phyloP scores from a whole-genome alignment of 2,888 invertebrate genomes.

The Cataglyphis albicans region DNA sequence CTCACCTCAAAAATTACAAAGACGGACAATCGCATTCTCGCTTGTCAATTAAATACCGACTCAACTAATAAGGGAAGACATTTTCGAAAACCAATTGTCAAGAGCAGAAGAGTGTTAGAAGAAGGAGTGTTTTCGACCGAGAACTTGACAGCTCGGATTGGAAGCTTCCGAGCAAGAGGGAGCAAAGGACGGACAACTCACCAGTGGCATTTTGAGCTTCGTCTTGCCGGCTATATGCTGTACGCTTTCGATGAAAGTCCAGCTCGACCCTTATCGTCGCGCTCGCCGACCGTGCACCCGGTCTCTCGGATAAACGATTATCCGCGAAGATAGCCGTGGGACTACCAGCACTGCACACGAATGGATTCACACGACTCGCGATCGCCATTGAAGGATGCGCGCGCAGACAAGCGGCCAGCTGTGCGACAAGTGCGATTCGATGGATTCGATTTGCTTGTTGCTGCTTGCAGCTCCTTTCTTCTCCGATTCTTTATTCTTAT shows the following conservation, averaged over 20 bases:
- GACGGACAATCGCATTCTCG: conserved; percentile 29
- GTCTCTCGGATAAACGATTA: not conserved
- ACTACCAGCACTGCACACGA: conserved; percentile 6
- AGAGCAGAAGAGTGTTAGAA: not conserved
- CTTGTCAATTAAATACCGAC: not conserved
- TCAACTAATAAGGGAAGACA: not conserved
- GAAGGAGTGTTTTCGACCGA: conserved; percentile 11
- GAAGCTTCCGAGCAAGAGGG: conserved; percentile 1
- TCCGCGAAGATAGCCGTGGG: not conserved
- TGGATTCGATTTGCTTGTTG: not conserved
- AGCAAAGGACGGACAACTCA: conserved; percentile 69
- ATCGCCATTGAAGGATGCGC: conserved; percentile 53
- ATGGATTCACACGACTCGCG: conserved; percentile 23
- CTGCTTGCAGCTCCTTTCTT: not conserved
- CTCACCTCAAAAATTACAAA: conserved; percentile 11
- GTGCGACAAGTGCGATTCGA: not conserved
- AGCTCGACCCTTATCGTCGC: conserved; percentile 55
- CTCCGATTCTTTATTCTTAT: not conserved
- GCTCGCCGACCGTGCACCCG: not conserved
- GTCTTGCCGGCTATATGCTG: conserved; percentile 73
- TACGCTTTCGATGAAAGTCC: conserved; percentile 56
- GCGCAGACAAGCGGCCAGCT: conserved; percentile 27
- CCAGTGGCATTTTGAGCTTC: conserved; percentile 82
- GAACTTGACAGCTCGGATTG: conserved; percentile 54
- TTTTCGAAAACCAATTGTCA: not conserved